Conservation (phyloP, 2,113 vertebrate species). For the Brienomyrus brachyistius region DNA sequence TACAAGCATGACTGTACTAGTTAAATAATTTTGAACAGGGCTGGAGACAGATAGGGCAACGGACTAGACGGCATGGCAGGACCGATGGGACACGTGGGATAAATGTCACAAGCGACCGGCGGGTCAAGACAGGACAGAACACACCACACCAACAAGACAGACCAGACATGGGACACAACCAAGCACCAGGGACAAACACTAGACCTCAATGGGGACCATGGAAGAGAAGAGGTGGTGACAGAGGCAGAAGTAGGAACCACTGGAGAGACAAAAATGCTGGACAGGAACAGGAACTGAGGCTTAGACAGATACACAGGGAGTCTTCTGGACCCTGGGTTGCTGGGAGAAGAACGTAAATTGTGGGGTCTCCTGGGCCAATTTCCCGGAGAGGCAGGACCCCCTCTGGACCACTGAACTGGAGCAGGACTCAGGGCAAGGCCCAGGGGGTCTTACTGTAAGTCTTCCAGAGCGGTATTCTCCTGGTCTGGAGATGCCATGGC, state of each 20-base stretch:
- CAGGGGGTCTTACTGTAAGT: too few species aligned
- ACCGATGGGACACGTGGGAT: background rate
- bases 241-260: too few species aligned
- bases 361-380: background rate
- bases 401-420: background rate
- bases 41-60: background rate
- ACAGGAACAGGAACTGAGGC: background rate
- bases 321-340: background rate
- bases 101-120: background rate
- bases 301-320: background rate
- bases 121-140: background rate
- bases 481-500: background rate
- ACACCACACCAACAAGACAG: background rate
- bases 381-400: background rate
- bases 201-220: too few species aligned
- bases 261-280: too few species aligned
- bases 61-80: background rate
- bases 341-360: background rate
- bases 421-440: too few species aligned
- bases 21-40: background rate
- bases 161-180: too few species aligned
- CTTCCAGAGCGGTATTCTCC: too few species aligned
- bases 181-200: too few species aligned
- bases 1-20: background rate
- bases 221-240: too few species aligned